Evolutionary conservation across 2,797 vertebrate genomes (phyloP), one percentile per base, ranked within the genome.

Genomic region (Melanitta fusca): DNA sequence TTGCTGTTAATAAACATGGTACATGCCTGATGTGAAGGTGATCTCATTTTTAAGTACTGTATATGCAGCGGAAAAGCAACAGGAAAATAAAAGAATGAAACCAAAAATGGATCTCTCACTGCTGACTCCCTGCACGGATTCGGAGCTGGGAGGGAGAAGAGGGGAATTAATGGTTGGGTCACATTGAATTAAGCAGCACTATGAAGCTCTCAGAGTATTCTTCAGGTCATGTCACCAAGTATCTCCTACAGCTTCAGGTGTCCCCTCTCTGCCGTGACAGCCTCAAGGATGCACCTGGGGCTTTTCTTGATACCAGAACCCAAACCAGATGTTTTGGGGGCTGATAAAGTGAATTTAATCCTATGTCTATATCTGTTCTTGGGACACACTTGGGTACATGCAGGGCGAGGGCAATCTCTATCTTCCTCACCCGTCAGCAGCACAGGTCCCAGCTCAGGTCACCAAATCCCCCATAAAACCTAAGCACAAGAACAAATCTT

Each of bases 1-100:
- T 96, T 96, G 96, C 95, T 96, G 96, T 97, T 97, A 98, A 97
- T 97, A 98, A 98, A 97, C 91, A 95, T 97, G 97, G 97, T 97
- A 98, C 96, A 97, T 97, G 96, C 87, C 97, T 97, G 83, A 97
- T 4, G 24, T 94, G 94, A 94, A 86, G 87, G 93, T 94, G 97
- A 96, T 92, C 91, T 97, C 94, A 91, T 97, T 97, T 95, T 94
- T 92, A 93, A 96, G 92, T 88, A 91, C 95, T 97, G 95, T 95
- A 91, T 94, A 65, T 77, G 89, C 81, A 97, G 68, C 1, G 1
- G 83, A 94, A 96, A 81, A 83, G 89, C 77, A 97, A 96, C 5
- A 41, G 95, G 95, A 95, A 95, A 91, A 95, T 95, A 95, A 96
- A 97, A 95, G 53, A 60, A 60, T 86, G 25, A 53, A 45, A 65